Conservation (phyloP, 2,888 invertebrate genomes). For the Galerucella calmariensis region DNA sequence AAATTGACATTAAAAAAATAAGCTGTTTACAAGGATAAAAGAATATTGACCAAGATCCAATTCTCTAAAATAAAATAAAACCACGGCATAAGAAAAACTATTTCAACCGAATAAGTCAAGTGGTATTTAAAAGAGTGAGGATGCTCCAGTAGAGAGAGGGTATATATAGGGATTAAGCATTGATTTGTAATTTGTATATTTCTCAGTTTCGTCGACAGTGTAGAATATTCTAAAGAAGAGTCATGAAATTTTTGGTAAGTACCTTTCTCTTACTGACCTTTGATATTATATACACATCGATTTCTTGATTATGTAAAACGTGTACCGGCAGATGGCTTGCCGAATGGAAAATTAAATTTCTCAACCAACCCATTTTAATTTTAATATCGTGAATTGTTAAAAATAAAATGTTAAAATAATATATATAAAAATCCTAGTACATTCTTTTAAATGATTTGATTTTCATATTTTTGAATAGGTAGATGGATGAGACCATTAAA, state of each 20-base stretch:
- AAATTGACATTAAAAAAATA: not conserved
- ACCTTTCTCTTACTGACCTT: conserved; percentile 53
- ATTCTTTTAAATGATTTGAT: too few species aligned
- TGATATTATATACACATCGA: conserved; percentile 46
- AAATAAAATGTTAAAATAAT: too few species aligned
- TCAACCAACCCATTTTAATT: too few species aligned
- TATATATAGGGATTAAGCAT: conserved; percentile 56
- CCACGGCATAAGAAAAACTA: conserved; percentile 39
- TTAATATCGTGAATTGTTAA: too few species aligned
- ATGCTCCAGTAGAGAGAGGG: conserved; percentile 51
- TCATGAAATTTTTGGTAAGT: conserved; percentile 67
- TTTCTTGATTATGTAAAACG: conserved; percentile 45
- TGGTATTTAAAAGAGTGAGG: conserved; percentile 44
- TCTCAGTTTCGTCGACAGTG: conserved; percentile 54
- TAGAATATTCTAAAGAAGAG: conserved; percentile 48
- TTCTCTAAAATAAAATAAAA: not conserved
- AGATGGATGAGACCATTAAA: too few species aligned
- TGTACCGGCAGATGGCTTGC: too few species aligned
- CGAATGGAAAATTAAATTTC: too few species aligned
- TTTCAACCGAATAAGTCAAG: conserved; percentile 36
- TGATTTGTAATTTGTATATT: conserved; percentile 48
- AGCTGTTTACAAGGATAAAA: not conserved
- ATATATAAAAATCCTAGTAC: too few species aligned
- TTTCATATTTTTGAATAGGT: too few species aligned
- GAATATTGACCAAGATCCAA: not conserved